phyloP scores from a whole-genome alignment of 2,888 invertebrate genomes.

The Eristalis pertinax region DNA sequence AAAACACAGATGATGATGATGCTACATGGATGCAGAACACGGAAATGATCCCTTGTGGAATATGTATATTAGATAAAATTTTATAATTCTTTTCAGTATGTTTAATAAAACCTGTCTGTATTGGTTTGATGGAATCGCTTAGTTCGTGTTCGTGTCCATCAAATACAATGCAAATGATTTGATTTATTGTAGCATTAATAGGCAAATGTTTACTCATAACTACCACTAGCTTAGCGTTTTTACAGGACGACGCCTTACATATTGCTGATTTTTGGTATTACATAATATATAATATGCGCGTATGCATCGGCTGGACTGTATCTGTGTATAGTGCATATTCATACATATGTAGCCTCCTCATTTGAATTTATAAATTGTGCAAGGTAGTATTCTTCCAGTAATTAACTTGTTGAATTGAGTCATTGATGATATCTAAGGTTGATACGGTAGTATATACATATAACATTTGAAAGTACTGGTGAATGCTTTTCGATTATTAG shows the following conservation, averaged over 20 bases:
- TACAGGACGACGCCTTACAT: neutral
- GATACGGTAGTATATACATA: neutral
- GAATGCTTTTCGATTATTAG: neutral
- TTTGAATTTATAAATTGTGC: neutral
- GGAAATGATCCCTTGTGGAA: conserved; percentile 56
- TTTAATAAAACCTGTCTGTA: conserved; percentile 28
- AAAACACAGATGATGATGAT: conserved; percentile 21
- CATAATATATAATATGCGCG: too few relatives aligned
- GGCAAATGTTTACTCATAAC: conserved; percentile 42
- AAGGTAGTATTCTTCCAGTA: conserved; percentile 29
- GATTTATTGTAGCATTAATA: conserved; percentile 22
- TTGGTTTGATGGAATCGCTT: neutral
- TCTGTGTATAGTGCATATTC: neutral
- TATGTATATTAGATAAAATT: conserved; percentile 64
- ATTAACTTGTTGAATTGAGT: conserved; percentile 64
- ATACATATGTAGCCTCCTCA: neutral
- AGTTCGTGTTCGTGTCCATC: neutral
- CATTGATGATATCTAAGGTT: conserved; percentile 20
- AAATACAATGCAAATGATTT: neutral
- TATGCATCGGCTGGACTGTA: neutral
- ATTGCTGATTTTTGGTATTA: conserved; percentile 29
- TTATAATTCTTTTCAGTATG: conserved; percentile 61
- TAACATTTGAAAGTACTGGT: neutral
- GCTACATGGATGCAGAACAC: conserved; percentile 26
- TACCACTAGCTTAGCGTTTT: neutral